phyloP scores from a whole-genome alignment of 2,797 vertebrate species.

The Alosa sapidissima region DNA sequence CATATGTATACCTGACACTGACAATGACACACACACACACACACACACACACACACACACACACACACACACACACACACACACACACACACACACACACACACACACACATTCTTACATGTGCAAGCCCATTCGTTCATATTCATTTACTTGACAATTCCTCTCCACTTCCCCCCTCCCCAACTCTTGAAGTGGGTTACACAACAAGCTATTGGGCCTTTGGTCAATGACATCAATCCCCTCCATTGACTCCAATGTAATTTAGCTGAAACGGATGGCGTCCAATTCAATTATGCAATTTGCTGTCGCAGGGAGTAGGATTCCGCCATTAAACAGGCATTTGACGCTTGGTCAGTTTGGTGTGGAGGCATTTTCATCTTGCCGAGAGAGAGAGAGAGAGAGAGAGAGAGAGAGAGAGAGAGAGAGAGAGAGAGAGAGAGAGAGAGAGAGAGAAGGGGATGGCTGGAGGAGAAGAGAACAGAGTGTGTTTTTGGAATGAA shows the following conservation, averaged over 20 bases:
- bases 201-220: slow-evolving; percentile 46
- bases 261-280: slow-evolving; percentile 63
- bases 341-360: slow-evolving; percentile 42
- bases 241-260: slow-evolving; percentile 65
- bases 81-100: slow-evolving; percentile 21
- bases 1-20: not conserved
- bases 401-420: not conserved
- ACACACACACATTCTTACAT: not conserved
- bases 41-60: slow-evolving; percentile 21
- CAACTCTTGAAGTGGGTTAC: slow-evolving; percentile 53
- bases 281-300: slow-evolving; percentile 70
- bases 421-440: not conserved
- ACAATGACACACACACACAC: not conserved
- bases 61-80: slow-evolving; percentile 15
- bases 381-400: not conserved
- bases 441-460: not conserved
- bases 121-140: slow-evolving; percentile 1
- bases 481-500: slow-evolving; percentile 39
- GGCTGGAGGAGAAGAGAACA: not conserved
- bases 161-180: not conserved
- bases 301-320: slow-evolving; percentile 51
- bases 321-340: slow-evolving; percentile 50
- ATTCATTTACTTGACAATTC: not conserved
- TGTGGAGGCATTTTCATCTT: not conserved
- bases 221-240: slow-evolving; percentile 63